Evolutionary conservation across 2,113 vertebrate species (phyloP), one percentile per base, ranked within the genome.

Genomic region (Lampris megalopsis): DNA sequence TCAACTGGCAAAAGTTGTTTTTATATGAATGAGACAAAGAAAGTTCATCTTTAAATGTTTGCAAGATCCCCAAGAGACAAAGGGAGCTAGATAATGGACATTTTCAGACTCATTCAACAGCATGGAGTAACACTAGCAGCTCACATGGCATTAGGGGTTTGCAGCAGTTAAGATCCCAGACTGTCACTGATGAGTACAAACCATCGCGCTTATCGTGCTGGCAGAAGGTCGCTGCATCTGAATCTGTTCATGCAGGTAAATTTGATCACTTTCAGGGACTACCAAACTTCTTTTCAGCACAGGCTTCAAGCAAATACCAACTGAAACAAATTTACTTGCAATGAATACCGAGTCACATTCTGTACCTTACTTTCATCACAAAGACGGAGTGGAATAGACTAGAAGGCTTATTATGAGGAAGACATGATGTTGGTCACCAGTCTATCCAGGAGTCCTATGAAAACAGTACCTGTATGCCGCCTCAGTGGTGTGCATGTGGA

Each of bases 31-130:
- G 24, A 24, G 10, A 48, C n/a, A 24, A 24, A 24, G 24, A 24
- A 24, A 37, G 43, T 45, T 2, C 9, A 40, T 56, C 24, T 1
- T 48, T 45, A 24, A 67, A 63, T 68, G 50, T 13, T 53, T 13
- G 11, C 50, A 4, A 24, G 10, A 53, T 53, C 50, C 50, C 50
- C n/a, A 13, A 70, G 59, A 68, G n/a, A 53, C 8, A 63, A 63
- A 24, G 24, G 24, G 24, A 24, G 24, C 24, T 24, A 24, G 64
- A 71, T 8, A 61, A 45, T 54, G 53, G 1, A 9, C 62, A 48
- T 61, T 69, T 49, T 62, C 1, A 3, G 69, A 70, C 41, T 77
- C 48, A 73, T 60, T 52, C 59, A 61, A 54, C 36, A 47, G 9
- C 8, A 57, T 41, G 36, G 50, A 48, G 71, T 54, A 74, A 66